Evolutionary conservation across 2,888 invertebrate genomes (phyloP).

Genomic region (Isotomurus palustris): DNA sequence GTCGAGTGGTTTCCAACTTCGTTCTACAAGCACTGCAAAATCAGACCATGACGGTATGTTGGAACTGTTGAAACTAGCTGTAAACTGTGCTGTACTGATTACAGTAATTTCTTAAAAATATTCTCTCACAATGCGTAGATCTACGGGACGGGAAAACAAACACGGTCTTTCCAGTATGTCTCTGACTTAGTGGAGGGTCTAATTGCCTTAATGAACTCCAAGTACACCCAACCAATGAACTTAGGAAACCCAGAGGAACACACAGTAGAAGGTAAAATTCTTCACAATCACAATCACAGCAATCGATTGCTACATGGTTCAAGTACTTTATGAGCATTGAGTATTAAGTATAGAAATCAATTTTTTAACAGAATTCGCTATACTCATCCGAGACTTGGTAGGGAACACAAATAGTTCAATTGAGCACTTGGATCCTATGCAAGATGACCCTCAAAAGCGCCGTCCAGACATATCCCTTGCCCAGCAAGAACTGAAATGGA

Average conservation of each 20-base stretch:
- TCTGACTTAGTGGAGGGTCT: constrained; percentile 94
- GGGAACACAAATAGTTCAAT: constrained; percentile 77
- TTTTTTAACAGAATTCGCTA: constrained; percentile 73
- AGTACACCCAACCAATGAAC: constrained; percentile 89
- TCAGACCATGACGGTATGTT: constrained; percentile 82
- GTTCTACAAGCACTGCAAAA: constrained; percentile 93
- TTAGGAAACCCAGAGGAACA: constrained; percentile 98
- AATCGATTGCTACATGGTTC: too few species aligned
- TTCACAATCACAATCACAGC: background rate
- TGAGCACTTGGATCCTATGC: constrained; percentile 75
- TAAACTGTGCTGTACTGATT: background rate
- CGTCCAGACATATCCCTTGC: constrained; percentile 91
- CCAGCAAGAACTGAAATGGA: constrained; percentile 78
- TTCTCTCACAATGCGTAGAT: constrained; percentile 53
- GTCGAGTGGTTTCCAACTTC: constrained; percentile 97
- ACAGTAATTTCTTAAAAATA: background rate
- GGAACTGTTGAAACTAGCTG: background rate
- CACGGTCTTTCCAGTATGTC: constrained; percentile 97
- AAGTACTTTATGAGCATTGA: too few species aligned
- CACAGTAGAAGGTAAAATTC: constrained; percentile 70
- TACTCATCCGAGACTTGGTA: constrained; percentile 75
- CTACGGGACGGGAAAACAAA: constrained; percentile 82
- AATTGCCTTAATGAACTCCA: constrained; percentile 85
- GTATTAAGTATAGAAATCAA: too few species aligned
- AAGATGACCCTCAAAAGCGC: constrained; percentile 93